Evolutionary conservation across 37 sponge, comb jelly and placozoan species (phyloP), one percentile per base, ranked within the genome.

Genomic region (Cliona cf. orientalis): DNA sequence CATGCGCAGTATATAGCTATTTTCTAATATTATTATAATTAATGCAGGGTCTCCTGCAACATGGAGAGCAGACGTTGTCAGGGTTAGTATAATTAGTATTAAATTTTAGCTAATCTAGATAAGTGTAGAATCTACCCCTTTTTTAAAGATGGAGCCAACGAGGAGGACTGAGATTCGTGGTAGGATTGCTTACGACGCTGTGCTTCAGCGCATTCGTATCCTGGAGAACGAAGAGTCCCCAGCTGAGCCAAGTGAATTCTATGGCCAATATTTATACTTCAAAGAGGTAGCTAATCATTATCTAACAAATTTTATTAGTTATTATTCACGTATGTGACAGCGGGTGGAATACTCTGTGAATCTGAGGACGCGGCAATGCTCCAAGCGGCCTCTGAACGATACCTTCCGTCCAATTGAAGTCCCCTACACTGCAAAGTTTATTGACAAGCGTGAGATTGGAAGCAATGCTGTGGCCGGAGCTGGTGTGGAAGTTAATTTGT

Each of bases 341-440:
- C 59, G 49, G 59, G 38, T 69, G 23, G 68, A 61, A 12, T 89
- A 73, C 58, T 49, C 74, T 5, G 7, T 79, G 42, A 89, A 89
- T 36, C 6, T 78, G 45, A 41, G 43, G 56, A 89, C 90, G 0
- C 56, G 66, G 65, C 40, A 61, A 56, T 88, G 89, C 61, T 43
- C 58, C 0, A 76, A 59, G 53, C 14, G 9, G 14, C 9, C 53
- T 19, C 53, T 49, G 53, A 49, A 9, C 14, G 53, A 49, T 9
- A 14, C 9, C 53, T 49, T 49, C 14, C 53, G 14, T 49, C 53
- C 9, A 14, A 49, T 49, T 49, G 53, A 14, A 49, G 53, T 49
- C 14, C 53, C 53, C 53, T 19, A 14, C 53, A 49, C 53, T 9
- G 53, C 9, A 9, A 14, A 9, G 14, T 14, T 49, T 14, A 19